These are phyloP conservation scores for Sebastes oblongus DNA, from an alignment of 2,797 vertebrate genomes.

Conservation along the genomic window DNA sequence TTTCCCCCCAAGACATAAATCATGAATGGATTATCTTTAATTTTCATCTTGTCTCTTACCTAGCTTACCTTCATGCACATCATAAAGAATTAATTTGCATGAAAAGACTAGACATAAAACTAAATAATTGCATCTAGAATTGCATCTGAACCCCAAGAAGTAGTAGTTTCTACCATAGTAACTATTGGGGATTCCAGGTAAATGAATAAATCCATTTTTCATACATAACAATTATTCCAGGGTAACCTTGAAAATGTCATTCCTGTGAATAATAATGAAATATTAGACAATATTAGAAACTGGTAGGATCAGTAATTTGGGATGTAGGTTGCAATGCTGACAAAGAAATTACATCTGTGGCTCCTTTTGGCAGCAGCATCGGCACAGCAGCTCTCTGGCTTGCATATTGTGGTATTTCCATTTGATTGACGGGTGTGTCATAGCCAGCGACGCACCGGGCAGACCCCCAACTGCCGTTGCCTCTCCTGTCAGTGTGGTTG, in stretches of 20 bases:
- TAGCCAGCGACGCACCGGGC: conserved; percentile 76
- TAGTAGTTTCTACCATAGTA: too few species aligned
- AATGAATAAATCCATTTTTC: not conserved
- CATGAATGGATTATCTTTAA: not conserved
- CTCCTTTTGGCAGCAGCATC: conserved; percentile 56
- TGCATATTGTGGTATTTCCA: conserved; percentile 62
- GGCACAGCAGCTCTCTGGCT: conserved; percentile 64
- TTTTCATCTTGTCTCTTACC: not conserved
- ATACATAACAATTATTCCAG: not conserved
- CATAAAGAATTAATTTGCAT: not conserved
- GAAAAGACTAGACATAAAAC: not conserved
- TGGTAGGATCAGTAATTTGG: conserved; percentile 39
- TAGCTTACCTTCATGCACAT: not conserved
- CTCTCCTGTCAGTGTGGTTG: conserved; percentile 71
- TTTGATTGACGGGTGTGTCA: conserved; percentile 81
- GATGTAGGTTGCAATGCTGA: conserved; percentile 51
- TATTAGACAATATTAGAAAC: not conserved
- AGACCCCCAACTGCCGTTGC: conserved; percentile 75
- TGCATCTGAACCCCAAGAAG: not conserved
- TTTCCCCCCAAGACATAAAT: not conserved
- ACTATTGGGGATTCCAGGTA: too few species aligned
- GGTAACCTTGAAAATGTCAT: not conserved
- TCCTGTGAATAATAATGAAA: conserved; percentile 14
- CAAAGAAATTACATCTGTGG: conserved; percentile 53
- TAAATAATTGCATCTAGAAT: not conserved